phyloP scores from a whole-genome alignment of 2,888 invertebrate genomes.

The Euplexia lucipara region DNA sequence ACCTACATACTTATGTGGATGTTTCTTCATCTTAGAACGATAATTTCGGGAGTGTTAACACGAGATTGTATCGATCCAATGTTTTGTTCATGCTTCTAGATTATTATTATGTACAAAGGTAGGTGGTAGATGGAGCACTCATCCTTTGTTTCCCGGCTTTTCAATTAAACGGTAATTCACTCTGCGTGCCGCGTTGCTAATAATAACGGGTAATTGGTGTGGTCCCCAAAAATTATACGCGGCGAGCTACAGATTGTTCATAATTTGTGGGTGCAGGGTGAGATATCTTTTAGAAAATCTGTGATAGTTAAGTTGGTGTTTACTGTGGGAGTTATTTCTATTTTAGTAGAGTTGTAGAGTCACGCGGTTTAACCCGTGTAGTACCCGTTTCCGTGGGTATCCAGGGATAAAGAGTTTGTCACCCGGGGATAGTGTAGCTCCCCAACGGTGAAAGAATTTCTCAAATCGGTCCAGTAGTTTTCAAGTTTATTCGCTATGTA shows the following conservation, averaged over 20 bases:
- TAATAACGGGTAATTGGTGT: conserved; percentile 37
- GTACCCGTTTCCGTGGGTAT: too few relatives aligned
- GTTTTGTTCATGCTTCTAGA: conserved; percentile 2
- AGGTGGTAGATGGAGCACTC: conserved; percentile 1
- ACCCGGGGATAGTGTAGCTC: too few relatives aligned
- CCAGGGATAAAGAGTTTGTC: too few relatives aligned
- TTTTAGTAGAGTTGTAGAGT: too few relatives aligned
- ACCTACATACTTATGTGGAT: conserved; percentile 6
- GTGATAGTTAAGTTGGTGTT: not conserved
- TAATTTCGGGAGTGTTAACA: conserved; percentile 10
- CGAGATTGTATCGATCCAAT: conserved; percentile 9
- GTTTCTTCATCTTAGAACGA: conserved; percentile 19
- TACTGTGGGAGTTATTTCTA: not conserved
- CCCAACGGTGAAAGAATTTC: too few relatives aligned
- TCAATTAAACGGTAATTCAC: conserved; percentile 52
- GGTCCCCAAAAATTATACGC: conserved; percentile 30
- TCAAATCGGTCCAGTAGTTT: too few relatives aligned
- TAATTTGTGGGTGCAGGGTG: conserved; percentile 10
- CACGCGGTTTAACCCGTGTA: too few relatives aligned
- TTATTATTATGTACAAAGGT: conserved; percentile 13
- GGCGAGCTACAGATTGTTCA: conserved; percentile 20
- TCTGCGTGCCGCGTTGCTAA: conserved; percentile 24
- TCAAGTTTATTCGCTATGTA: too few relatives aligned
- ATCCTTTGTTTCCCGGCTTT: conserved; percentile 46
- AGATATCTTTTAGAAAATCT: conserved; percentile 5